These are phyloP conservation scores for Venustaconcha ellipsiformis DNA, from an alignment of 1,140 invertebrate species.

Conservation along the genomic window DNA sequence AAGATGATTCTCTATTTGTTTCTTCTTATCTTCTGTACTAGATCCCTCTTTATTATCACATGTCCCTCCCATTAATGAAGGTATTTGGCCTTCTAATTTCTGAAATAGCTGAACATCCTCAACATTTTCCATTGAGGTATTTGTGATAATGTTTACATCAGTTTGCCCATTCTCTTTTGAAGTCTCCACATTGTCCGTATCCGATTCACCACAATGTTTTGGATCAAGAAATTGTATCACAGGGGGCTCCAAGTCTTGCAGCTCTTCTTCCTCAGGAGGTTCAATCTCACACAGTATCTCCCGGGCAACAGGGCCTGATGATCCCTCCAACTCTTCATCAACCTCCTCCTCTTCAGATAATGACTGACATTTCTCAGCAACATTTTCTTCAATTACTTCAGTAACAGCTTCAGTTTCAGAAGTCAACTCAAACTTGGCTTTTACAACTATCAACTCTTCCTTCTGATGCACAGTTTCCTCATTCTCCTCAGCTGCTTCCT, in stretches of 20 bases:
- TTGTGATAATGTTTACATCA: neutral
- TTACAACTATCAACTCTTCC: slow-evolving; percentile 13
- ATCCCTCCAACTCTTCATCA: slow-evolving; percentile 18
- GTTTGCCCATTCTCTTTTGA: neutral
- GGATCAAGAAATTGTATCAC: slow-evolving; percentile 5
- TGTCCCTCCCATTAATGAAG: too few relatives aligned
- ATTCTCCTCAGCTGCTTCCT: slow-evolving; percentile 14
- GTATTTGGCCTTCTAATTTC: too few relatives aligned
- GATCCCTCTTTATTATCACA: too few relatives aligned
- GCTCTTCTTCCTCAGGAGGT: slow-evolving; percentile 26
- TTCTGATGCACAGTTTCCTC: slow-evolving; percentile 11
- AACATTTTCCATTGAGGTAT: slow-evolving; percentile 1
- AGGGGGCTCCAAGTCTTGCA: slow-evolving; percentile 20
- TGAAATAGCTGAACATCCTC: neutral
- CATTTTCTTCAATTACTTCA: neutral
- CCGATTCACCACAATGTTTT: slow-evolving; percentile 1
- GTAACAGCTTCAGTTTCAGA: slow-evolving; percentile 5
- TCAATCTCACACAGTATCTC: slow-evolving; percentile 17
- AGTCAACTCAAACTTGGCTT: slow-evolving; percentile 4
- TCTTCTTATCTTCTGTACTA: neutral
- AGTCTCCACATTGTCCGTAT: neutral
- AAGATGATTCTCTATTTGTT: slow-evolving; percentile 1
- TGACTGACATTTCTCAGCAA: neutral
- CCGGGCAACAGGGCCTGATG: neutral
- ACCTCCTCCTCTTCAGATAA: slow-evolving; percentile 8